Conservation (phyloP, 2,888 invertebrate species). For the Tanaodytes sp. region DNA sequence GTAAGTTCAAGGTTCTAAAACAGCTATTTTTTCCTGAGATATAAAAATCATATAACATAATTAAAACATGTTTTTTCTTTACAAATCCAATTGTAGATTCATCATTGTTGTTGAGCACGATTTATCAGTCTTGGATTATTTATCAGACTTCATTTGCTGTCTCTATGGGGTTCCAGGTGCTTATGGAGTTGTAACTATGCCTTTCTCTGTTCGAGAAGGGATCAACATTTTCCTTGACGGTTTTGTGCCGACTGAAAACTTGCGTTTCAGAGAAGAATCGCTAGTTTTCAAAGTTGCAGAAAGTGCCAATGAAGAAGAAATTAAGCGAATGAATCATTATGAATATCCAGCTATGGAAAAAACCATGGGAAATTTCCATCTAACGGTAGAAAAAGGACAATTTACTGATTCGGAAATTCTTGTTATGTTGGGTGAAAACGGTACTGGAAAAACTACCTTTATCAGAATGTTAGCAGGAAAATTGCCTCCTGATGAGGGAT, state of each 20-base stretch:
- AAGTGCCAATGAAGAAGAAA: constrained; percentile 97
- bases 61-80: no score
- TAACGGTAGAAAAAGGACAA: constrained; percentile 89
- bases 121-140: constrained; percentile 97
- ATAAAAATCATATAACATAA: no score
- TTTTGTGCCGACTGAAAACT: constrained; percentile 98
- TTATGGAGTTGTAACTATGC: constrained; percentile 99
- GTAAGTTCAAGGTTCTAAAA: constrained; percentile 74
- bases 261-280: constrained; percentile 97
- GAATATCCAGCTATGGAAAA: constrained; percentile 95
- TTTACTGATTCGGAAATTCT: constrained; percentile 99
- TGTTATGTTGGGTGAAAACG: constrained; percentile 96
- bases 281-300: constrained; percentile 98
- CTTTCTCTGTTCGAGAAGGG: constrained; percentile 99
- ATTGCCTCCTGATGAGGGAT: constrained; percentile 88
- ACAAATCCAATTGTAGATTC: constrained; percentile 77
- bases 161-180: constrained; percentile 98
- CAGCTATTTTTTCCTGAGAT: no score
- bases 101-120: constrained; percentile 99
- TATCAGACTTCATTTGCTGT: constrained; percentile 99
- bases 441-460: constrained; percentile 99
- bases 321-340: constrained; percentile 96
- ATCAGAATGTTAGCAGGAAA: constrained; percentile 98
- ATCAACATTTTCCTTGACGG: constrained; percentile 99
- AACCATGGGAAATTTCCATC: constrained; percentile 84